These are phyloP conservation scores for Denticeps clupeoides DNA, from an alignment of 2,797 vertebrate species.

Conservation along the genomic window DNA sequence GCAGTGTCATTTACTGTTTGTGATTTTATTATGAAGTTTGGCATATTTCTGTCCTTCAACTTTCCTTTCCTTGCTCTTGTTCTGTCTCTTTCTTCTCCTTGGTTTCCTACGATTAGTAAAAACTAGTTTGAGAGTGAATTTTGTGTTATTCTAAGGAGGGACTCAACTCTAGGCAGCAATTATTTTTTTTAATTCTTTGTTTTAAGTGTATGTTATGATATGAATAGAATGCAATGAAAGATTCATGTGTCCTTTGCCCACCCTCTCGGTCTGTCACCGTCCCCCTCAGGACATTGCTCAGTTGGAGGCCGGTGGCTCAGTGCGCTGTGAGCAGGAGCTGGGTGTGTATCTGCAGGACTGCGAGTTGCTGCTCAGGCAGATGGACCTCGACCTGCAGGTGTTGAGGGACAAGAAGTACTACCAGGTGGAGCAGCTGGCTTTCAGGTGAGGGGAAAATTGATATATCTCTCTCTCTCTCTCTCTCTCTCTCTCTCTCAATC, in stretches of 20 bases:
- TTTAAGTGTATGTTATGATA: too few relatives aligned
- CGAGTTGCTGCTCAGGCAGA: constrained; percentile 73
- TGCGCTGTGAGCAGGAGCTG: constrained; percentile 79
- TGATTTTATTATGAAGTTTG: too few relatives aligned
- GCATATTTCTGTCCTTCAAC: too few relatives aligned
- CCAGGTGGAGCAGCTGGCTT: constrained; percentile 88
- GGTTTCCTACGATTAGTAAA: background rate
- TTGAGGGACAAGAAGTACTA: constrained; percentile 86
- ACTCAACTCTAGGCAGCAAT: too few relatives aligned
- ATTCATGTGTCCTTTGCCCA: background rate
- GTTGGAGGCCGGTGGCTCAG: constrained; percentile 73
- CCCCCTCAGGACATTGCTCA: constrained; percentile 75
- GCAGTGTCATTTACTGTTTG: too few relatives aligned
- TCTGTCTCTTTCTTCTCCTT: too few relatives aligned
- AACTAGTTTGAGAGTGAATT: too few relatives aligned
- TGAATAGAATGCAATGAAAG: too few relatives aligned
- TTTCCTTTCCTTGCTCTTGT: background rate
- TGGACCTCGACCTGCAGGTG: constrained; percentile 82
- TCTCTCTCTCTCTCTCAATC: too few relatives aligned
- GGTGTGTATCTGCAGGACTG: constrained; percentile 85
- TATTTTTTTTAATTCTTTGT: too few relatives aligned
- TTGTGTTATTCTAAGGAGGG: too few relatives aligned
- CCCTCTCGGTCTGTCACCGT: background rate
- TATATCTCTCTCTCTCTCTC: too few relatives aligned
- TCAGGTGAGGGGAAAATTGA: constrained; percentile 72